phyloP scores from a whole-genome alignment of 2,888 invertebrate species.

The Ophion slaviceki region DNA sequence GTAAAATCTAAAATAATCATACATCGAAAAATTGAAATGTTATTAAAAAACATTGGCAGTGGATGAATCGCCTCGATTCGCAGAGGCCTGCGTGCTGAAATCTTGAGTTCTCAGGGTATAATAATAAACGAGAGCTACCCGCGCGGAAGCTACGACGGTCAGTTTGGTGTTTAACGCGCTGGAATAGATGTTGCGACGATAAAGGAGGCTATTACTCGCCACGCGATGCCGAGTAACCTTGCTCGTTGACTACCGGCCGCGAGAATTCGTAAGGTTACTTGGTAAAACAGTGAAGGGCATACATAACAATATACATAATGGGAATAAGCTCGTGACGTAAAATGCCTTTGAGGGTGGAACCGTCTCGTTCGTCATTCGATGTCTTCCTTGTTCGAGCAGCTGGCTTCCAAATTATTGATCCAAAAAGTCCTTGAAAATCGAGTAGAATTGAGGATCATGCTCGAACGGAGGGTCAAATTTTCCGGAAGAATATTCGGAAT shows the following conservation, averaged over 20 bases:
- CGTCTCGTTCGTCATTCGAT: conserved; percentile 15
- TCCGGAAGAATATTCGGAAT: not conserved
- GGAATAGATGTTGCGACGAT: conserved; percentile 49
- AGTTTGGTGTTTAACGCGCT: conserved; percentile 5
- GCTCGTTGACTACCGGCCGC: conserved; percentile 33
- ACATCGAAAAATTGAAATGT: too few species aligned
- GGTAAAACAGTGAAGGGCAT: conserved; percentile 5
- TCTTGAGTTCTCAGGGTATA: conserved; percentile 1
- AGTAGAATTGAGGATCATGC: not conserved
- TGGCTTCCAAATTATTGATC: not conserved
- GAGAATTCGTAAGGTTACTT: conserved; percentile 40
- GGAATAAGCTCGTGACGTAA: conserved; percentile 2
- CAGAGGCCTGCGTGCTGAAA: not conserved
- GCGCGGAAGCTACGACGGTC: conserved; percentile 7
- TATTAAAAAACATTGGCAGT: too few species aligned
- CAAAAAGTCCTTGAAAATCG: not conserved
- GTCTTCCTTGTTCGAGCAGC: not conserved
- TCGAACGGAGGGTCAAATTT: not conserved
- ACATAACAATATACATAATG: conserved; percentile 18
- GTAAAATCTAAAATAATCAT: not conserved
- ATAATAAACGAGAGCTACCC: conserved; percentile 14
- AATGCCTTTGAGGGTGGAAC: not conserved
- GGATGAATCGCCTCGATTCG: not conserved
- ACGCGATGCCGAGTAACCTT: conserved; percentile 57
- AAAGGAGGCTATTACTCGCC: conserved; percentile 42